These are phyloP conservation scores for Gonatopus flavifemur DNA, from an alignment of 1,140 invertebrate species.

Conservation along the genomic window DNA sequence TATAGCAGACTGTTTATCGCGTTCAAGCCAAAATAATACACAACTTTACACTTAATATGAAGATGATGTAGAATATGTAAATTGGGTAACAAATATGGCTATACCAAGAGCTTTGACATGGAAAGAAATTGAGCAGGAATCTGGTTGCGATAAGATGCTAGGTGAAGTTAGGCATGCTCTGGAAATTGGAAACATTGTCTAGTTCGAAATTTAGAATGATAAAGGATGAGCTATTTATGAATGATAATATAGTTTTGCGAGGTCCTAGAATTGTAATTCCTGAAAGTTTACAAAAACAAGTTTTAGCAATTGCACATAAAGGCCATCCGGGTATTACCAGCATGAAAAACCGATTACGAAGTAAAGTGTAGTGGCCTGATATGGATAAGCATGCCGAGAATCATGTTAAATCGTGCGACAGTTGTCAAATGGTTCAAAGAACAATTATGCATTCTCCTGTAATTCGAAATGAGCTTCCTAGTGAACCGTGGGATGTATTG, in stretches of 20 bases:
- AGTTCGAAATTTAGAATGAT: not conserved
- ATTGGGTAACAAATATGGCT: not conserved
- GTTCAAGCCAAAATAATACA: not conserved
- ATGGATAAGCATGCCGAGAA: slow-evolving; percentile 54
- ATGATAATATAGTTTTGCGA: not conserved
- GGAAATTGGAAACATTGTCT: too few relatives aligned
- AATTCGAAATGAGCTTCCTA: slow-evolving; percentile 24
- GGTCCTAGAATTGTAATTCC: slow-evolving; percentile 7
- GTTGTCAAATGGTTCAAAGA: slow-evolving; percentile 27
- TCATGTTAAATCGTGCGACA: slow-evolving; percentile 46
- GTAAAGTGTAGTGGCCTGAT: slow-evolving; percentile 58
- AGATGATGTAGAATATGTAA: not conserved
- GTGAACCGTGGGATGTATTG: slow-evolving; percentile 26
- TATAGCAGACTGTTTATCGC: slow-evolving; percentile 42
- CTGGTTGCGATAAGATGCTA: not conserved
- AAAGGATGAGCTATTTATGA: not conserved
- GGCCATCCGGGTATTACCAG: slow-evolving; percentile 55
- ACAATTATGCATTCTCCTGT: slow-evolving; percentile 14
- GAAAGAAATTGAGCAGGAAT: not conserved
- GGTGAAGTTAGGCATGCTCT: too few relatives aligned
- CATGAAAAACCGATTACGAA: slow-evolving; percentile 58
- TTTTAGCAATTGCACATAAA: slow-evolving; percentile 44
- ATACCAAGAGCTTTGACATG: not conserved
- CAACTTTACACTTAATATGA: not conserved
- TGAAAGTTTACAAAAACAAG: slow-evolving; percentile 15